These are phyloP conservation scores for Agrypnus murinus DNA, from an alignment of 2,888 invertebrate species.

Conservation along the genomic window DNA sequence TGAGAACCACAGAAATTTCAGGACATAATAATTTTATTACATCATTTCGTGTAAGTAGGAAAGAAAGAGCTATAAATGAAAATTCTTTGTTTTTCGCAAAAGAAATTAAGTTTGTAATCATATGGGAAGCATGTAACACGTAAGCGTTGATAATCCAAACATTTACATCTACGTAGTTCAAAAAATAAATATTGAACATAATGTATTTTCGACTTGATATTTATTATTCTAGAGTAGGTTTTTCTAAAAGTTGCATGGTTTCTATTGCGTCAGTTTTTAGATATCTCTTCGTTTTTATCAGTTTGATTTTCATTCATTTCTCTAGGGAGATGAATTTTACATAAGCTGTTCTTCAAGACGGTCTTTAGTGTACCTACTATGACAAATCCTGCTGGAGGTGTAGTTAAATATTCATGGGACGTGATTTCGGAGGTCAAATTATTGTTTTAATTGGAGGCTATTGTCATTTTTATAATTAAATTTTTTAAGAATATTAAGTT, in stretches of 20 bases:
- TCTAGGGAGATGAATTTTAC: constrained; percentile 9
- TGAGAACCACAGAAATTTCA: not conserved
- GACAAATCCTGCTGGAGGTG: not conserved
- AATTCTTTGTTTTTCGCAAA: not conserved
- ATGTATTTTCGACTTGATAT: constrained; percentile 9
- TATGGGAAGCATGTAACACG: not conserved
- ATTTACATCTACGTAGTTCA: constrained; percentile 8
- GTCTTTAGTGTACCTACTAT: not conserved
- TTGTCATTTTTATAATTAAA: no score
- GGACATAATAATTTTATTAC: not conserved
- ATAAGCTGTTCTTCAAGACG: not conserved
- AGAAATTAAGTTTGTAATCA: not conserved
- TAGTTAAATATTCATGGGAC: no score
- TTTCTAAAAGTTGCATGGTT: not conserved
- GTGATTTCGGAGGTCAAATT: no score
- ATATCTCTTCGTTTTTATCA: not conserved
- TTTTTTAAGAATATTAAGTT: no score
- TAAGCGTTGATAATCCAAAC: not conserved
- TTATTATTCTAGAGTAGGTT: constrained; percentile 9
- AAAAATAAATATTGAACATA: constrained; percentile 1
- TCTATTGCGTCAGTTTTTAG: constrained; percentile 1
- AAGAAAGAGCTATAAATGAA: not conserved
- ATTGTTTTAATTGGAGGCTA: no score
- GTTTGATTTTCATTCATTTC: constrained; percentile 13
- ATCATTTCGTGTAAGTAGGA: no score